Conservation (phyloP, 2,113 vertebrate genomes). For the Prunella fulvescens region DNA sequence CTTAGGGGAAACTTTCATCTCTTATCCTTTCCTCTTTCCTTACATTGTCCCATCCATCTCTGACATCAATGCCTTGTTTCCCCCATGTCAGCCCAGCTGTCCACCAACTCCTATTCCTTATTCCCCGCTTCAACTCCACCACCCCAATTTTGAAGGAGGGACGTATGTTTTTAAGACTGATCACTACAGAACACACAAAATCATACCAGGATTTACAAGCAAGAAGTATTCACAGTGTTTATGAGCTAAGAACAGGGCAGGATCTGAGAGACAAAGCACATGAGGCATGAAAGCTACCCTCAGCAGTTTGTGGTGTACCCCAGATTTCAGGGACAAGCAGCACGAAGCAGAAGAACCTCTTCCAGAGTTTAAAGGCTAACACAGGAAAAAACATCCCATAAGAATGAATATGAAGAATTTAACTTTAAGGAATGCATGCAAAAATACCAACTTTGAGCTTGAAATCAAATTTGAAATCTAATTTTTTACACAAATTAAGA, state of each 20-base stretch:
- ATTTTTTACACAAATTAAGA: neutral
- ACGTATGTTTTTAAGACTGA: rapidly evolving
- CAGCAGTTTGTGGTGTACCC: neutral
- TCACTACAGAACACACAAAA: neutral
- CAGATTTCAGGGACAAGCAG: neutral
- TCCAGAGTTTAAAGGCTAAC: neutral
- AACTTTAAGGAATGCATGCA: neutral
- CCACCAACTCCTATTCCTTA: neutral
- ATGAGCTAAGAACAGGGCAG: neutral
- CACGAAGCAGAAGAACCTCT: neutral
- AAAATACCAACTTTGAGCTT: neutral
- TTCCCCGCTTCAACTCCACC: neutral
- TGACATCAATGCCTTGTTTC: neutral
- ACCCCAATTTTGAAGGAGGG: rapidly evolving
- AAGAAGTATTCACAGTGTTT: rapidly evolving
- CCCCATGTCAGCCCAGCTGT: neutral
- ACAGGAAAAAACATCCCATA: neutral
- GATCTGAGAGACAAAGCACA: neutral
- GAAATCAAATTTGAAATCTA: neutral
- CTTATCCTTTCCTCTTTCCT: slow-evolving; percentile 40
- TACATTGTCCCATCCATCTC: slow-evolving; percentile 21
- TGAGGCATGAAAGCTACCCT: neutral
- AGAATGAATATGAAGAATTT: neutral
- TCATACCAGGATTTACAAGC: neutral
- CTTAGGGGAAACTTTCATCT: neutral